Evolutionary conservation across 2,888 invertebrate species (phyloP).

Genomic region (Ochropleura plecta): DNA sequence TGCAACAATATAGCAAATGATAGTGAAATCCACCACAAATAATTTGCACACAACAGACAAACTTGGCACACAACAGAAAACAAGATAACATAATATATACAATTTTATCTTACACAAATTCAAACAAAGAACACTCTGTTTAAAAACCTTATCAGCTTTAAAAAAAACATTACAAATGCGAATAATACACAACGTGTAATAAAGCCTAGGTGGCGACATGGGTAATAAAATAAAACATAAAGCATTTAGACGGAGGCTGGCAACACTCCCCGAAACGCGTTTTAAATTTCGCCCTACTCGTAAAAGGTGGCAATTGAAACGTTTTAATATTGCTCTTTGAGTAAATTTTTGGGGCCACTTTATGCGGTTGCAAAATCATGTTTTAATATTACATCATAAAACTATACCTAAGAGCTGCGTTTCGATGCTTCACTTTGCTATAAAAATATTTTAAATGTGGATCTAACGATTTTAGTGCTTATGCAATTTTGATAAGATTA

Average conservation of each 20-base stretch:
- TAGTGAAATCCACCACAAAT: too few species aligned
- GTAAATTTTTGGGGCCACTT: conserved; percentile 71
- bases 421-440: conserved; percentile 22
- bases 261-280: conserved; percentile 69
- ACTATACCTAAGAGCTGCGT: conserved; percentile 44
- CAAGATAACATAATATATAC: conserved; percentile 15
- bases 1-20: too few species aligned
- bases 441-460: conserved; percentile 3
- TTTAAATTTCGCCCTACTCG: conserved; percentile 78
- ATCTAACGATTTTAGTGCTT: background rate
- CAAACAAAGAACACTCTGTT: conserved; percentile 39
- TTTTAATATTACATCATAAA: conserved; percentile 65
- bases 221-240: conserved; percentile 77
- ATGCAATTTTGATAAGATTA: background rate
- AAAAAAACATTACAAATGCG: conserved; percentile 60
- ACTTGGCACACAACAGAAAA: background rate
- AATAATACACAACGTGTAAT: conserved; percentile 68
- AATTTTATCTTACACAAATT: conserved; percentile 20
- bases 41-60: background rate
- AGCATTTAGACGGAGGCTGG: conserved; percentile 73
- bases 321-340: conserved; percentile 72
- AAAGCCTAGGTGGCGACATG: conserved; percentile 75
- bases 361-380: conserved; percentile 58
- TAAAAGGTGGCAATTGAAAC: conserved; percentile 77
- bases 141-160: conserved; percentile 61